Evolutionary conservation across 2,888 invertebrate species (phyloP).

Genomic region (Phortica okadai): DNA sequence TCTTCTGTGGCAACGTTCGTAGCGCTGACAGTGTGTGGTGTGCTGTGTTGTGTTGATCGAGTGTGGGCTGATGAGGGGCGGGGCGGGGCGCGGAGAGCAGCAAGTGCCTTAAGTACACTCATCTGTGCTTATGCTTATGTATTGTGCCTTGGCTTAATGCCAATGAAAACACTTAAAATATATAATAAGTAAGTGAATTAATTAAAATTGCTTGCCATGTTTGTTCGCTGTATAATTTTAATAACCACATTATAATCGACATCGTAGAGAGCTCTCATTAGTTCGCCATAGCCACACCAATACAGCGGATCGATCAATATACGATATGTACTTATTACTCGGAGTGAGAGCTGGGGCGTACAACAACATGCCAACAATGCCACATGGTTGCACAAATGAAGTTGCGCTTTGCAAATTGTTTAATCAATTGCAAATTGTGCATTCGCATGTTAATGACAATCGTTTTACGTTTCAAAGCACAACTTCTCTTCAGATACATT

Average conservation of each 20-base stretch:
- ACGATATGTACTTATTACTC: neutral
- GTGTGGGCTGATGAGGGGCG: too few relatives aligned
- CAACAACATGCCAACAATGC: neutral
- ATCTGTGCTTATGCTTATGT: neutral
- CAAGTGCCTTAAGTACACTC: too few relatives aligned
- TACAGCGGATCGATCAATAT: neutral
- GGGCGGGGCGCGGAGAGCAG: too few relatives aligned
- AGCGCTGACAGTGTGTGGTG: neutral
- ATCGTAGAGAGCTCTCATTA: too few relatives aligned
- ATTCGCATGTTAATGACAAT: constrained; percentile 54
- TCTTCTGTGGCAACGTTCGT: constrained; percentile 11
- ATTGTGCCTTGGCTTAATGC: neutral
- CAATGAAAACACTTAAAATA: constrained; percentile 11
- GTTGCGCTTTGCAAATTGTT: constrained; percentile 52
- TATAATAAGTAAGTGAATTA: too few relatives aligned
- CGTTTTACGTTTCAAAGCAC: constrained; percentile 35
- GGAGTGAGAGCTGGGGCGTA: neutral
- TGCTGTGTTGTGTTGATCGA: too few relatives aligned
- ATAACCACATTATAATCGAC: too few relatives aligned
- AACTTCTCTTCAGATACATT: too few relatives aligned
- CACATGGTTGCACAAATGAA: neutral
- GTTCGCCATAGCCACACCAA: too few relatives aligned
- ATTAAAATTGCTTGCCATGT: too few relatives aligned
- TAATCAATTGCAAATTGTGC: constrained; percentile 65
- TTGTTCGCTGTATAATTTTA: too few relatives aligned